These are phyloP conservation scores for Trypoxylus dichotomus DNA, from an alignment of 1,140 invertebrate genomes.

Conservation along the genomic window DNA sequence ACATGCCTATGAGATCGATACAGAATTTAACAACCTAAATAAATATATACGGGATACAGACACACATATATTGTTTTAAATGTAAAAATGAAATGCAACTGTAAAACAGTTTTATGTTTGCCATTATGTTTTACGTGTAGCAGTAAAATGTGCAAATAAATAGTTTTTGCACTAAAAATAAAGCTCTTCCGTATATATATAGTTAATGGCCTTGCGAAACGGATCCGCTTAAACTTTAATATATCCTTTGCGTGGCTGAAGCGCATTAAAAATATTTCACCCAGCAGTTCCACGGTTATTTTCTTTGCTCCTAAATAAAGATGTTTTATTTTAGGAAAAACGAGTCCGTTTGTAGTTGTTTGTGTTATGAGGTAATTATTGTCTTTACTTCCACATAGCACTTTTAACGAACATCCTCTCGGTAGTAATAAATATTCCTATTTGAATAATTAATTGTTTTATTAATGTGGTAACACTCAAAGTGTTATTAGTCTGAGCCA, in stretches of 20 bases:
- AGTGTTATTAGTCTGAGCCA: neutral
- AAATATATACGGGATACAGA: too few species aligned
- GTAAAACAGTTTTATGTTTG: neutral
- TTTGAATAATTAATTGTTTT: neutral
- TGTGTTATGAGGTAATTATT: neutral
- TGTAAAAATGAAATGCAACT: neutral
- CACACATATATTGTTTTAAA: neutral
- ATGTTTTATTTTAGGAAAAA: slow-evolving; percentile 9
- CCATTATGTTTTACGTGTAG: neutral
- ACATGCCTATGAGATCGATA: too few species aligned
- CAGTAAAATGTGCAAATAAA: slow-evolving; percentile 14
- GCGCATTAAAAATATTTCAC: slow-evolving; percentile 16
- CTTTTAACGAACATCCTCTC: neutral
- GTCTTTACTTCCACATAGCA: neutral
- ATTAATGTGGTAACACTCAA: neutral
- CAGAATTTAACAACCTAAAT: too few species aligned
- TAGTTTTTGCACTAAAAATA: slow-evolving; percentile 21
- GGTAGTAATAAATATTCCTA: neutral
- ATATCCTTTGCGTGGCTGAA: slow-evolving; percentile 18
- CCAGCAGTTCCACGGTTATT: neutral
- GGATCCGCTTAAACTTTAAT: slow-evolving; percentile 6
- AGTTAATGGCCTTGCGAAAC: slow-evolving; percentile 9
- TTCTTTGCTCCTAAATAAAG: slow-evolving; percentile 6
- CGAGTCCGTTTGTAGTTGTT: neutral
- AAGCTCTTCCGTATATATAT: slow-evolving; percentile 18